Evolutionary conservation across 2,113 vertebrate species (phyloP).

Genomic region (Aythya baeri): DNA sequence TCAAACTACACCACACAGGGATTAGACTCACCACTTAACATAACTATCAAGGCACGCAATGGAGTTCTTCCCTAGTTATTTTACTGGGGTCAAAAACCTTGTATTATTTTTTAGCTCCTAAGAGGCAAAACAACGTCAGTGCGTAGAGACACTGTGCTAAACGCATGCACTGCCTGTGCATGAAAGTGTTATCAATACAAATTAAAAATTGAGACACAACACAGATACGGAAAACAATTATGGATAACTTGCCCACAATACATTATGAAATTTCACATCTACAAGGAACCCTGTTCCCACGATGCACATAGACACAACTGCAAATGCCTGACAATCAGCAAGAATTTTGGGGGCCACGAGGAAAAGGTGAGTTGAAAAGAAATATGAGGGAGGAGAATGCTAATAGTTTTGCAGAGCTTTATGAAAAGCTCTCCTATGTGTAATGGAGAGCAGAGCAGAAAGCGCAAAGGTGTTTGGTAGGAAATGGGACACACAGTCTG

Average conservation of each 20-base stretch:
- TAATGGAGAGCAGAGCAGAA: neutral
- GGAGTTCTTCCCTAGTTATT: neutral
- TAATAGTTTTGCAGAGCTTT: neutral
- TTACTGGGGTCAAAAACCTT: neutral
- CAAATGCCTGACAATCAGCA: neutral
- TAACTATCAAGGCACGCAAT: neutral
- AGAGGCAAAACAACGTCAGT: neutral
- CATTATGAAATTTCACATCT: neutral
- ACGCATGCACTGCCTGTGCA: neutral
- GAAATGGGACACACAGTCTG: neutral
- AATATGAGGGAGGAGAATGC: neutral
- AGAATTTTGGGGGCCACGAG: neutral
- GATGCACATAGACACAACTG: rapidly evolving
- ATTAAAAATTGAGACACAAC: neutral
- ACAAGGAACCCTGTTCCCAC: neutral
- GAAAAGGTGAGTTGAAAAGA: neutral
- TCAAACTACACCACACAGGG: neutral
- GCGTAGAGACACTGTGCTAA: neutral
- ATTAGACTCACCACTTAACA: neutral
- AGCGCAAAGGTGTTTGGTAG: neutral
- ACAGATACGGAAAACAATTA: neutral
- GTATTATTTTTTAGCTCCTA: neutral
- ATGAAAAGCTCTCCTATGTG: neutral
- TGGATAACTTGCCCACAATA: neutral
- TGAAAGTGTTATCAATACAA: neutral